Evolutionary conservation across 2,113 vertebrate species (phyloP), one percentile per base, ranked within the genome.

Genomic region (Crotalus helleri): DNA sequence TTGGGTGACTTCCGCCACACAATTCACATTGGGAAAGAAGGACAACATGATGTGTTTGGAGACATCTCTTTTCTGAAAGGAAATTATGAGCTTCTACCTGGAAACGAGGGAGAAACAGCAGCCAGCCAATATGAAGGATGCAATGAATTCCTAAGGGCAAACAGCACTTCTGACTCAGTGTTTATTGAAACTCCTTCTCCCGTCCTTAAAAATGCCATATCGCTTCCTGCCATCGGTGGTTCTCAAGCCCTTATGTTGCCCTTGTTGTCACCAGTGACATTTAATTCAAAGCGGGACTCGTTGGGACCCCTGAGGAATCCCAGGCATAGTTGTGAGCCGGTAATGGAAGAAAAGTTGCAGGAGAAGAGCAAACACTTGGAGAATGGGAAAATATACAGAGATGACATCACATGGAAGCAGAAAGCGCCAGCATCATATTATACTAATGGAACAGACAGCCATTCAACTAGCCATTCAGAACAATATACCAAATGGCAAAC

Each of bases 61-160:
- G 99, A 99, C 91, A 99, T 99, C 97, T 99, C 99, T 39, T 99
- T 99, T 96, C 98, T 99, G 49, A 99, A 99, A 94, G 99, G 99
- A 23, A 99, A 99, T 93, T 99, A 98, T 81, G 99, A 99, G 95
- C 98, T 99, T 12, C 96, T 99, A 87, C 99, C 99, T 0, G 99
- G 99, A 69, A 97, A 97, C 57, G 97, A 99, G 95, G 97, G 96
- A 89, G 98, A 98, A 92, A 94, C 93, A 93, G 44, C 93, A 93
- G 46, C 97, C 81, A 97, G 97, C 87, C 98, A 98, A 59, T 98
- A 98, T 91, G 97, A 97, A 24, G 96, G 97, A 69, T 98, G 98
- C 59, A 98, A 93, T 23, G 99, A 99, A 94, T 99, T 99, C 94
- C 95, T 98, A 88, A 97, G 99, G 93, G 98, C 99, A 87, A 99